Conservation (phyloP, 2,113 vertebrate species). For the Myiopsitta monachus region DNA sequence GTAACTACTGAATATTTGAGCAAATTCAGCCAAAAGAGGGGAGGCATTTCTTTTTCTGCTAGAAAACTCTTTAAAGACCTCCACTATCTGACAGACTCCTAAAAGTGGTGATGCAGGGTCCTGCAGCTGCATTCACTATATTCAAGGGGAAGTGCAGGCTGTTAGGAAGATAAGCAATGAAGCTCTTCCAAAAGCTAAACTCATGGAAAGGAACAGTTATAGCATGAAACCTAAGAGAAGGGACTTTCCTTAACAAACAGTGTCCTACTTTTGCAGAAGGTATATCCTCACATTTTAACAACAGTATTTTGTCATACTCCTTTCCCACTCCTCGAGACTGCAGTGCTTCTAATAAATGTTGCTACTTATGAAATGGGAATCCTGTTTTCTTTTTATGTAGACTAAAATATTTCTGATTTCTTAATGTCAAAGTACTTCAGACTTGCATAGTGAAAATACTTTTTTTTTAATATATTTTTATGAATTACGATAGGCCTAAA, state of each 20-base stretch:
- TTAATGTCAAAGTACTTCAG: background rate
- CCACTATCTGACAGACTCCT: background rate
- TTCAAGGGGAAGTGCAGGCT: background rate
- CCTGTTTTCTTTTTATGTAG: background rate
- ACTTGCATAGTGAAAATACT: background rate
- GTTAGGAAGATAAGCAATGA: constrained; percentile 7
- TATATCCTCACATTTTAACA: background rate
- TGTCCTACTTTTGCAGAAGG: background rate
- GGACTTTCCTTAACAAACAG: background rate
- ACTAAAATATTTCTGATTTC: background rate
- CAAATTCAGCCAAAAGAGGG: background rate
- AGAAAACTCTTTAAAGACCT: background rate
- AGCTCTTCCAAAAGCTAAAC: background rate
- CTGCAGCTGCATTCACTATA: constrained; percentile 19
- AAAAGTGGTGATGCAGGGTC: background rate
- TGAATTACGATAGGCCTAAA: background rate
- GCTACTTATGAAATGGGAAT: background rate
- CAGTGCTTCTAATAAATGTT: background rate
- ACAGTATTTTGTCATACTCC: background rate
- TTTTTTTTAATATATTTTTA: background rate
- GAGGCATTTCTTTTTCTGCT: background rate
- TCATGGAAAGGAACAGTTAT: background rate
- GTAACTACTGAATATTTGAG: background rate
- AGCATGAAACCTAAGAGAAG: background rate
- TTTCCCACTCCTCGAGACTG: background rate